Percentiles rank a stretch among this genome's conserved stretches.
Evolutionary conservation across 1,140 invertebrate genomes (phyloP).

Genomic region (Neotoxoptera formosana): DNA sequence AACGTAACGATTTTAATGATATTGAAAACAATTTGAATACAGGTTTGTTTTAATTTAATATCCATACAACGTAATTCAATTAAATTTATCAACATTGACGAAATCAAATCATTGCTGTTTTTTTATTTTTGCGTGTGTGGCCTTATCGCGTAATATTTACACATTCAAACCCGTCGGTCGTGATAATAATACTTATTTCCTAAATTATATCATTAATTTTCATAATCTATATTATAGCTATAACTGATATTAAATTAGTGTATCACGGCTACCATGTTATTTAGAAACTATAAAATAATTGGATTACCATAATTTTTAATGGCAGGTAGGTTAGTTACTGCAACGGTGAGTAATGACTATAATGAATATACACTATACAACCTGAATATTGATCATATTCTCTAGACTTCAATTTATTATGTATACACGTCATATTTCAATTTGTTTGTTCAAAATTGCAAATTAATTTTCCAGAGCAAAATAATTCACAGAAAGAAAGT

Average conservation of each 20-base stretch:
- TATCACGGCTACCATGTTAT: neutral
- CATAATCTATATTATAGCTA: conserved; percentile 2
- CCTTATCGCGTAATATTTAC: neutral
- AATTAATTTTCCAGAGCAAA: neutral
- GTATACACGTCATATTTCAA: conserved; percentile 15
- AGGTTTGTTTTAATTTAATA: conserved; percentile 6
- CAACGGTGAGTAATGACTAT: neutral
- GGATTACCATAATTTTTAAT: conserved; percentile 26
- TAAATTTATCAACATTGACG: neutral
- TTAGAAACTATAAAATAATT: conserved; percentile 30
- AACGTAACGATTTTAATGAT: neutral
- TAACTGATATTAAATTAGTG: conserved; percentile 28
- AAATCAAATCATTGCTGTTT: neutral
- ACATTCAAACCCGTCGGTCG: conserved; percentile 1
- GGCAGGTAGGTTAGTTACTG: neutral
- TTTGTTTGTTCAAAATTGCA: conserved; percentile 10
- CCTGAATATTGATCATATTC: conserved; percentile 8
- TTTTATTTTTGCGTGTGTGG: neutral
- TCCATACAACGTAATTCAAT: neutral
- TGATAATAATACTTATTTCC: conserved; percentile 3
- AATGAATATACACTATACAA: conserved; percentile 17
- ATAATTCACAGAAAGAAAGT: neutral
- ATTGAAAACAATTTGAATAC: neutral
- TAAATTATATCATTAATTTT: conserved; percentile 29
- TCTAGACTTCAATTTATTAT: neutral